Evolutionary conservation across 2,797 vertebrate species (phyloP).

Genomic region (Myotis planiceps): DNA sequence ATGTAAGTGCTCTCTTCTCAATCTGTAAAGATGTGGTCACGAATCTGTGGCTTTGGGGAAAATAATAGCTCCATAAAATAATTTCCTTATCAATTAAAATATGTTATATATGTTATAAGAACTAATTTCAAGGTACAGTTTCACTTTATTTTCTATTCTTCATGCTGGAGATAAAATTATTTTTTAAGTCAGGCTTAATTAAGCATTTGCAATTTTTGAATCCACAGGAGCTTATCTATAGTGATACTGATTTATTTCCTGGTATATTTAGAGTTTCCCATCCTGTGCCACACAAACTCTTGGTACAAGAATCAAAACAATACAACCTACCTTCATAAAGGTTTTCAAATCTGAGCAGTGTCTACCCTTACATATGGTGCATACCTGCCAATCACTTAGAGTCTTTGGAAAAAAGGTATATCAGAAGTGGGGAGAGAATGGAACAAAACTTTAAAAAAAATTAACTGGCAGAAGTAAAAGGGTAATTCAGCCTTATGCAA

Average conservation of each 20-base stretch:
- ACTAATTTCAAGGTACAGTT: constrained; percentile 41
- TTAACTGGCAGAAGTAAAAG: background rate
- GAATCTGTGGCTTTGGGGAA: background rate
- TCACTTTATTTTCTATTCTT: constrained; percentile 57
- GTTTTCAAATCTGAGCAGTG: background rate
- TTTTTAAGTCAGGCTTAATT: constrained; percentile 57
- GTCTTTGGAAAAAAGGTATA: background rate
- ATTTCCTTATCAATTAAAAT: constrained; percentile 40
- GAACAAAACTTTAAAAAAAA: background rate
- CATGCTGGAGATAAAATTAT: constrained; percentile 11
- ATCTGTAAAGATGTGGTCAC: background rate
- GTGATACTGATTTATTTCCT: constrained; percentile 36
- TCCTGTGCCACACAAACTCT: background rate
- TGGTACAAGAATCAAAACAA: background rate
- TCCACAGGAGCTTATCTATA: background rate
- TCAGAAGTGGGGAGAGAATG: background rate
- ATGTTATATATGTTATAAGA: constrained; percentile 20
- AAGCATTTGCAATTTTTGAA: constrained; percentile 44
- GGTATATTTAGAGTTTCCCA: background rate
- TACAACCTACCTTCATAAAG: background rate
- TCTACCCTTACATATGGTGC: background rate
- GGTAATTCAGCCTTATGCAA: background rate
- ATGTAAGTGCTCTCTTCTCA: background rate
- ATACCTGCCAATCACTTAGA: background rate
- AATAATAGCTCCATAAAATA: constrained; percentile 40